A percentile compares a stretch with the other conserved stretches of the same genome.
phyloP scores from a whole-genome alignment of 2,888 invertebrate species.

The Ligdia adustata region DNA sequence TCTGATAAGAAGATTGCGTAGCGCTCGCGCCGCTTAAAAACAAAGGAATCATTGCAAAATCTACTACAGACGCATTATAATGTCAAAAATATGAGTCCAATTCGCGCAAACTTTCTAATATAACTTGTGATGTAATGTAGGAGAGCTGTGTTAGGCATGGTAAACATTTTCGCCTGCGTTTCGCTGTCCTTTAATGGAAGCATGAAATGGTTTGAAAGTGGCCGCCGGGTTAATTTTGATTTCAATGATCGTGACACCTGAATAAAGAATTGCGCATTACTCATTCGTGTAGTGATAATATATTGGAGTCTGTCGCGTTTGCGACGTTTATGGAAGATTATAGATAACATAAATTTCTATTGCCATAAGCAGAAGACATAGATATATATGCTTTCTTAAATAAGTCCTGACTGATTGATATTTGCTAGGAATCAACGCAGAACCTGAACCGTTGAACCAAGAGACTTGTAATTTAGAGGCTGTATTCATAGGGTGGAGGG shows the following conservation, averaged over 20 bases:
- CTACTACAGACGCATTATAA: constrained; percentile 24
- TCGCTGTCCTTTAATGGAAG: constrained; percentile 41
- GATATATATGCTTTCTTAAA: too few species aligned
- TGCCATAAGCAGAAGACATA: too few species aligned
- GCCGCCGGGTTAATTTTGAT: constrained; percentile 17
- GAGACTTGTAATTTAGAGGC: too few species aligned
- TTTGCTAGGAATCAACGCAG: too few species aligned
- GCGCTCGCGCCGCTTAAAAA: constrained; percentile 9
- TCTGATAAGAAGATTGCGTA: constrained; percentile 18
- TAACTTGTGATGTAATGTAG: constrained; percentile 40
- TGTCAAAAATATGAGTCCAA: constrained; percentile 28
- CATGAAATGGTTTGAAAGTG: constrained; percentile 30
- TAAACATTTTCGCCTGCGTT: constrained; percentile 29
- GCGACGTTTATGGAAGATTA: background rate
- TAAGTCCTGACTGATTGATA: too few species aligned
- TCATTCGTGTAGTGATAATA: background rate
- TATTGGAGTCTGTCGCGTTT: background rate
- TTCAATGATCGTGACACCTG: constrained; percentile 20
- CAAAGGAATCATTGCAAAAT: constrained; percentile 31
- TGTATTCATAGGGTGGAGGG: too few species aligned
- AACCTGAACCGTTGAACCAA: too few species aligned
- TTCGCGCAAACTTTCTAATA: constrained; percentile 41
- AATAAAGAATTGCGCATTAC: constrained; percentile 22
- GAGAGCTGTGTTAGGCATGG: constrained; percentile 34
- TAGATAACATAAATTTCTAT: too few species aligned